Evolutionary conservation across 2,888 invertebrate genomes (phyloP).

Genomic region (Lasioglossum calceatum): DNA sequence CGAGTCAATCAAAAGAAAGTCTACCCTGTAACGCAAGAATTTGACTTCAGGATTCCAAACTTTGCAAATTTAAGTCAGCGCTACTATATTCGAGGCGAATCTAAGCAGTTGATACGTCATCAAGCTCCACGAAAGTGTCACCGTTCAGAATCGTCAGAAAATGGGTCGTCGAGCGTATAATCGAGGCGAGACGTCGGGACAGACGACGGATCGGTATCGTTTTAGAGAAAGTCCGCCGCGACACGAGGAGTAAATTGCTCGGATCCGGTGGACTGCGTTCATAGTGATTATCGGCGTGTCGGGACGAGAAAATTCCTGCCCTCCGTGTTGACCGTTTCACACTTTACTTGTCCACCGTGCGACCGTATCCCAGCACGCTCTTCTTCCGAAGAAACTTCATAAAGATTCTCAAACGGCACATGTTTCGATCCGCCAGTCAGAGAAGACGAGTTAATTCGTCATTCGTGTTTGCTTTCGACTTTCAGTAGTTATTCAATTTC

Average conservation of each 20-base stretch:
- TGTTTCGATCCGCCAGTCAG: neutral
- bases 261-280: conserved; percentile 59
- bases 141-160: conserved; percentile 51
- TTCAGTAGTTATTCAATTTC: neutral
- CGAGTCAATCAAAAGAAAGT: neutral
- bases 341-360: neutral
- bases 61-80: neutral
- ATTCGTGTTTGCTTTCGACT: neutral
- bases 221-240: conserved; percentile 68
- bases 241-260: conserved; percentile 70
- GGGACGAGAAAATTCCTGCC: conserved; percentile 19
- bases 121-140: neutral
- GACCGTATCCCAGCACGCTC: neutral
- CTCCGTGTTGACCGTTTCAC: neutral
- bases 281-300: conserved; percentile 43
- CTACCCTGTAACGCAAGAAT: too few species aligned
- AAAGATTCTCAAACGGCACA: neutral
- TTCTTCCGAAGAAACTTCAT: neutral
- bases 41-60: too few species aligned
- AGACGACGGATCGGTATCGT: conserved; percentile 50
- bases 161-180: conserved; percentile 60
- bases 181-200: conserved; percentile 30
- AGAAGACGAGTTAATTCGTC: neutral
- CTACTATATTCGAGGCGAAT: neutral
- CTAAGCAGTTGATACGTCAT: neutral